Evolutionary conservation across 92 coral and sea anemone genomes (phyloP), one percentile per base, ranked within the genome.

Genomic region (Blastomussa wellsi): DNA sequence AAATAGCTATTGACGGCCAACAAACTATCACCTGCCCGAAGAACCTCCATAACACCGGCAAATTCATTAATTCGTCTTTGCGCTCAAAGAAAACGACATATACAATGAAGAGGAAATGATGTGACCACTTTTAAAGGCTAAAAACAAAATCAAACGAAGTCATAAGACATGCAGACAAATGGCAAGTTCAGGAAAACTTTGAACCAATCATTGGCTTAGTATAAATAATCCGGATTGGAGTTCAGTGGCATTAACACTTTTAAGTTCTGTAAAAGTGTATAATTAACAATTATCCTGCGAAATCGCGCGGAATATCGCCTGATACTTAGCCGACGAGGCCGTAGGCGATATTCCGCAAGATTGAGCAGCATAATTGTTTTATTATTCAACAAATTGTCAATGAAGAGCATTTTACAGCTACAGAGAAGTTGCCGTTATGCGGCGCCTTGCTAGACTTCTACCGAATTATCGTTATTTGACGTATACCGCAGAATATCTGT

Each of bases 31-130:
- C n/a, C 60, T 74, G 60, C 2, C 60, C 10, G 4, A 29, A 74
- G 29, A 42, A 47, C 10, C n/a, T 74, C 79, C 37, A 51, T 20
- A 42, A 19, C 31, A 26, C 33, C 28, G 60, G 52, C 79, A 13
- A 51, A 74, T 29, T 28, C n/a, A 71, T 71, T 71, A 37, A 41
- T 7, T 7, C 44, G 12, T 59, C 37, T 7, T 13, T 47, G 28
- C 79, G 38, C 60, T 48, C 59, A 74, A 20, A 29, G 28, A 71
- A 74, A 74, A 74, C 33, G n/a, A 17, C 20, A 5, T 13, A 57
- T 20, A 44, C 53, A 74, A 74, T 44, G 19, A 8, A 77, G 16
- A 77, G 81, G 48, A 77, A 77, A 79, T 26, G 5, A 51, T 10
- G 51, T 79, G 72, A n/a, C 72, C 52, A 41, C 64, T 11, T 48